Conservation (phyloP, 2,888 invertebrate species). For the Eudasyphora cyanicolor region DNA sequence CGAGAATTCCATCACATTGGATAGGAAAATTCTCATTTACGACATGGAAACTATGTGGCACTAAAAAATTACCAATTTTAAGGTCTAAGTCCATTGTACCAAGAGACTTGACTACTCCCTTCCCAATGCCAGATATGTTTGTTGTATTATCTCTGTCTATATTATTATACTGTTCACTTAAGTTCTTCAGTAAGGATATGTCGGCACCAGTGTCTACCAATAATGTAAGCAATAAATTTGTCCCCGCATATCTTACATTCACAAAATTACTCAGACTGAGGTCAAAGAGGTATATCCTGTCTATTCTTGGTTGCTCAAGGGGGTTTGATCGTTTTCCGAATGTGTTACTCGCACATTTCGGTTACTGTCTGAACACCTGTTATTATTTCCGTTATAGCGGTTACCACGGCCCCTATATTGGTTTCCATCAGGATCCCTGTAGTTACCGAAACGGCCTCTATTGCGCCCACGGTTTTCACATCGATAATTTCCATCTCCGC, state of each 20-base stretch:
- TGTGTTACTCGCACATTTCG: background rate
- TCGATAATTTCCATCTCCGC: background rate
- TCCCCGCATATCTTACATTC: background rate
- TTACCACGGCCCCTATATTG: too few relatives aligned
- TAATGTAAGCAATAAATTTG: background rate
- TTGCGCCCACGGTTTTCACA: background rate
- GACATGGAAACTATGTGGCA: slow-evolving; percentile 6
- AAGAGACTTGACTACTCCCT: slow-evolving; percentile 33
- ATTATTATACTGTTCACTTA: background rate
- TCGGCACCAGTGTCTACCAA: slow-evolving; percentile 35
- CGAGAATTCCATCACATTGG: background rate
- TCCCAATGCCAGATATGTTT: slow-evolving; percentile 26
- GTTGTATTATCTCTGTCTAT: background rate
- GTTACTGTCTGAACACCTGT: background rate
- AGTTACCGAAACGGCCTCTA: background rate
- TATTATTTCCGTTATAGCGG: too few relatives aligned
- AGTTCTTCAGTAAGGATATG: slow-evolving; percentile 13
- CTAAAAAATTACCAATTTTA: background rate
- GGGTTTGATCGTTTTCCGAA: slow-evolving; percentile 37
- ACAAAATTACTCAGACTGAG: slow-evolving; percentile 26
- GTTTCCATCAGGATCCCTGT: background rate
- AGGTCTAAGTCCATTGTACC: background rate
- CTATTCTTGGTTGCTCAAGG: slow-evolving; percentile 26
- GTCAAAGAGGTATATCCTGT: slow-evolving; percentile 5
- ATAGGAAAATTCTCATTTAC: slow-evolving; percentile 2